Percentiles rank a stretch among this genome's conserved stretches.
Conservation (phyloP, 2,797 vertebrate genomes). For the Prionace glauca region DNA sequence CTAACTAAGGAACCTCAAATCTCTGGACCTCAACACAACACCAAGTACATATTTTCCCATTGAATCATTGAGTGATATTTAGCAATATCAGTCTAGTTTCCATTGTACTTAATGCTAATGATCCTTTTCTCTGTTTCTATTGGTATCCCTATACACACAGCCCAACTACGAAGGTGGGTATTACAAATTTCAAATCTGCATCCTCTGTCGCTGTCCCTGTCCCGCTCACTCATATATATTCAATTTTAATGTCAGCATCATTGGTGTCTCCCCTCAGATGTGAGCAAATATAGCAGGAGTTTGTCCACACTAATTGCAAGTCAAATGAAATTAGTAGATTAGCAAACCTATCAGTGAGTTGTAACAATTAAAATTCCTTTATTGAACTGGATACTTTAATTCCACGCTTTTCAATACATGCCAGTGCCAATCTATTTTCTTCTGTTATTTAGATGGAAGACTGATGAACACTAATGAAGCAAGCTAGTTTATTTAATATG, state of each 20-base stretch:
- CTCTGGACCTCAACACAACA: background rate
- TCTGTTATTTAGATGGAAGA: background rate
- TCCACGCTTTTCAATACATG: background rate
- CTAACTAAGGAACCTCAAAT: background rate
- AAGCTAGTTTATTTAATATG: background rate
- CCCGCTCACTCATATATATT: background rate
- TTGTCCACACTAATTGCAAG: background rate
- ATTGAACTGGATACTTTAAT: background rate
- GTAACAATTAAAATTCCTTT: background rate
- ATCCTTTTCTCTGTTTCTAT: background rate
- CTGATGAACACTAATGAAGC: background rate
- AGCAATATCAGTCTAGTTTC: background rate
- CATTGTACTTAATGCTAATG: background rate
- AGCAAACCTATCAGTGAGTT: background rate
- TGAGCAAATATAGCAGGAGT: background rate
- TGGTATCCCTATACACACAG: no score
- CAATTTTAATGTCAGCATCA: background rate
- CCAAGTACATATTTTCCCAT: background rate
- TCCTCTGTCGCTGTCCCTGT: no score
- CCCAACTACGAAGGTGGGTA: background rate
- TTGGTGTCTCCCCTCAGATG: background rate
- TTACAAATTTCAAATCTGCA: background rate
- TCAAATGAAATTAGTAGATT: background rate
- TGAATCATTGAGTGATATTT: background rate
- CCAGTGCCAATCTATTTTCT: background rate